Conservation (phyloP, 1,140 invertebrate genomes). For the Akabosia matsudoensis region DNA sequence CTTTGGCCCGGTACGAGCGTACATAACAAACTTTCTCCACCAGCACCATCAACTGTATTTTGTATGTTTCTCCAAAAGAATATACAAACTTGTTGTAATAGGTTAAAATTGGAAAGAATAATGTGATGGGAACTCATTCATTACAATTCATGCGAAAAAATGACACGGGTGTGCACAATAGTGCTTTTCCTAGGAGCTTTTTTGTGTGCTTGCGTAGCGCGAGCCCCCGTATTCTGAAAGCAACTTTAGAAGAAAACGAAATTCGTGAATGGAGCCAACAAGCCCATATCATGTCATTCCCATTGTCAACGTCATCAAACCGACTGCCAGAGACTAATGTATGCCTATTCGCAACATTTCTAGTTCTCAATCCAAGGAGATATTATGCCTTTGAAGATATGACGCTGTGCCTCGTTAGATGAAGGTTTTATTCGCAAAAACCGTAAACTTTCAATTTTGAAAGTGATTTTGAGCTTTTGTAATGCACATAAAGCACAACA, state of each 20-base stretch:
- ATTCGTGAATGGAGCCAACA: not conserved
- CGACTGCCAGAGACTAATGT: not conserved
- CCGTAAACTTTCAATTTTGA: conserved; percentile 9
- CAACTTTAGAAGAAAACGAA: too few relatives aligned
- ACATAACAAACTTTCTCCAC: too few relatives aligned
- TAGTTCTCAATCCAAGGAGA: too few relatives aligned
- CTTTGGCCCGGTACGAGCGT: too few relatives aligned
- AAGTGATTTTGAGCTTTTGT: not conserved
- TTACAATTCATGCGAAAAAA: conserved; percentile 12
- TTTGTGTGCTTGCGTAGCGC: too few relatives aligned
- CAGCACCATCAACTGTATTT: too few relatives aligned
- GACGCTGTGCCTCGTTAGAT: not conserved
- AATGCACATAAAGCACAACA: not conserved
- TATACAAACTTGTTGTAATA: too few relatives aligned
- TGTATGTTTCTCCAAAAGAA: too few relatives aligned
- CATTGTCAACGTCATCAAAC: not conserved
- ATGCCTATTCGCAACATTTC: not conserved
- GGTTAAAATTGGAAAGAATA: too few relatives aligned
- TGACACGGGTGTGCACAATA: not conserved
- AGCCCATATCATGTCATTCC: not conserved
- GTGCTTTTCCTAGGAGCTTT: not conserved
- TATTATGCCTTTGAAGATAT: too few relatives aligned
- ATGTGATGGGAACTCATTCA: conserved; percentile 12
- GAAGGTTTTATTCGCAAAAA: not conserved
- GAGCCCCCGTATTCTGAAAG: too few relatives aligned